phyloP scores from a whole-genome alignment of 2,888 invertebrate species.

The Chymomyza caudatula region DNA sequence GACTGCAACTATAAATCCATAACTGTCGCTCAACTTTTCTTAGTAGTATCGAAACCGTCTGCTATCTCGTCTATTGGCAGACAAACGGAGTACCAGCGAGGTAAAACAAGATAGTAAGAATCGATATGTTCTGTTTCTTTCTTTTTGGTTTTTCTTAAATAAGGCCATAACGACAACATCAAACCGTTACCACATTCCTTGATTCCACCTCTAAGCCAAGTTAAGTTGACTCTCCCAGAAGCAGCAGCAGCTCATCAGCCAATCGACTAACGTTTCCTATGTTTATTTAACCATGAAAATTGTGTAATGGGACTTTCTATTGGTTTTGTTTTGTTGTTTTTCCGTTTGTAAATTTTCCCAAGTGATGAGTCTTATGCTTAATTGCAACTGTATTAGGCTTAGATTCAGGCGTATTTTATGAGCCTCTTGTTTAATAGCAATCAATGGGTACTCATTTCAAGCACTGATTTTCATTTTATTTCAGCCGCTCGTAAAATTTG shows the following conservation, averaged over 20 bases:
- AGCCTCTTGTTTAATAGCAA: not conserved
- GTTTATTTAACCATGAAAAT: constrained; percentile 51
- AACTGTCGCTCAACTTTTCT: constrained; percentile 67
- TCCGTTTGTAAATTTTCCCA: not conserved
- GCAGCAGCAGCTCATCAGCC: not conserved
- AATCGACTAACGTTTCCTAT: constrained; percentile 33
- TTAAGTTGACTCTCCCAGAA: constrained; percentile 5
- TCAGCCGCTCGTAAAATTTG: constrained; percentile 41
- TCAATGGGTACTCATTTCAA: not conserved
- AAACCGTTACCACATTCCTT: constrained; percentile 63
- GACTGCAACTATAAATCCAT: constrained; percentile 70
- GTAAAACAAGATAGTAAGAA: not conserved
- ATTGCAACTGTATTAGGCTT: not conserved
- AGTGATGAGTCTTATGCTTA: not conserved
- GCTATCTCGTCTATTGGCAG: constrained; percentile 36
- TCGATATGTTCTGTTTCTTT: not conserved
- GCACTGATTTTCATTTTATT: constrained; percentile 35
- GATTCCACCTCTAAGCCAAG: constrained; percentile 52
- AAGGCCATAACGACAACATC: constrained; percentile 60
- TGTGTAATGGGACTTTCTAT: constrained; percentile 34
- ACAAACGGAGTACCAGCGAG: not conserved
- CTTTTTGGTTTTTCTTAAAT: constrained; percentile 12
- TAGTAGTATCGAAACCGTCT: constrained; percentile 44
- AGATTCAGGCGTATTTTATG: not conserved
- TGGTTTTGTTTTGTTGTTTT: not conserved